A percentile compares a stretch with the other conserved stretches of the same genome.
Evolutionary conservation across 2,113 vertebrate genomes (phyloP).

Genomic region (Psilopogon haemacephalus): DNA sequence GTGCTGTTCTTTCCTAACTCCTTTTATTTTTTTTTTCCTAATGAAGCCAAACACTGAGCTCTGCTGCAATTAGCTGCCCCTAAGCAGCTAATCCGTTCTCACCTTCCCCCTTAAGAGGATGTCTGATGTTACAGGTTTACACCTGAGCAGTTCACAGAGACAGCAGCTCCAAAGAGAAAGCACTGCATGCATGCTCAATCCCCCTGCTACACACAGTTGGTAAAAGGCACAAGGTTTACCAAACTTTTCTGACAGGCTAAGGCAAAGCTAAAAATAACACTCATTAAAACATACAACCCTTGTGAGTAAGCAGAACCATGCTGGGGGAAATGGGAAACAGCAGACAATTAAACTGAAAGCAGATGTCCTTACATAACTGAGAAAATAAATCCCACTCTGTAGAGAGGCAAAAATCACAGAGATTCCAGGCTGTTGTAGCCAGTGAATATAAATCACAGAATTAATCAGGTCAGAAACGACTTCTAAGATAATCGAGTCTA

Average conservation of each 20-base stretch:
- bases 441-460: background rate
- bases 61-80: background rate
- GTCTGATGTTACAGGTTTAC: background rate
- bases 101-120: background rate
- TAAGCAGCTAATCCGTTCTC: background rate
- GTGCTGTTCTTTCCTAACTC: background rate
- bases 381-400: background rate
- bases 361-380: background rate
- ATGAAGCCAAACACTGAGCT: background rate
- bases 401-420: background rate
- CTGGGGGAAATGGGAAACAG: background rate
- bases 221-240: background rate
- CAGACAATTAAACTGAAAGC: background rate
- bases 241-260: slow-evolving; percentile 5
- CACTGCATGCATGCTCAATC: background rate
- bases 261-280: background rate
- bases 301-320: background rate
- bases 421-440: background rate
- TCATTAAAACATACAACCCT: background rate
- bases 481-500: too few species aligned
- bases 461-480: too few species aligned
- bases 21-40: background rate
- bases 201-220: background rate
- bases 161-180: background rate
- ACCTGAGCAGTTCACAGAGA: background rate